Base-by-base conservation (phyloP, 2,888 invertebrate species). In the Clivina fossor region DNA sequence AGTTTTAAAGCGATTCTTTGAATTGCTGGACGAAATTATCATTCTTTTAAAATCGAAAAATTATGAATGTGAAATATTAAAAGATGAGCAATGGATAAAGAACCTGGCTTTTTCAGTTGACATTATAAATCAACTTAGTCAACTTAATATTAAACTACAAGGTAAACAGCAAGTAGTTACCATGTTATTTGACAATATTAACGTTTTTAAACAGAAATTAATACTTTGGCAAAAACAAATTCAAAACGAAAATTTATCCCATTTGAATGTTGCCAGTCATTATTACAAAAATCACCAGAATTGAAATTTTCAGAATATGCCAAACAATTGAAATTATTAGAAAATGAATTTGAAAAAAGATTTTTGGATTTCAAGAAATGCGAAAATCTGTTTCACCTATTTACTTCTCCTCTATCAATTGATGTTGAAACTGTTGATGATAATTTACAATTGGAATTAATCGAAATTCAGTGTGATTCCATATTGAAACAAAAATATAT, bases 391-490 rank as follows among this genome's bases (percentile, higher is more conserved):
- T 58, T 60, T 38, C 40, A 32, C 41, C 43, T 60, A 33, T 60
- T 57, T 57, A 59, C 47, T 57, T 57, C 47, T 30, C 58, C 58
- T 43, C 48, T 59, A 22, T 53, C 59, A 26, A 55, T 57, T 53
- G 54, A 59, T 51, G 38, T 56, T 35, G 40, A 40, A 26, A 57
- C 13, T 16, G 30, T 47, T 40, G 55, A 58, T 26, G 47, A 44
- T 33, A 59, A 47, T 41, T 38, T 59, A 44, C 53, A 58, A 57
- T 30, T 58, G 46, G 38, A 51, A 51, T 40, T 58, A 44, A 59
- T 58, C 26, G 53, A 57, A 32, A 60, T 58, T 40, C 57, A 60
- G 40, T 60, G 60, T 47, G 58, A 59, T 49, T 54, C 59, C 53
- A 28, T 59, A 26, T 50, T 58, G 22, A 59, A 59, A 43, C 35